Base-by-base conservation (phyloP, 2,113 vertebrate genomes). In the Podilymbus podiceps region DNA sequence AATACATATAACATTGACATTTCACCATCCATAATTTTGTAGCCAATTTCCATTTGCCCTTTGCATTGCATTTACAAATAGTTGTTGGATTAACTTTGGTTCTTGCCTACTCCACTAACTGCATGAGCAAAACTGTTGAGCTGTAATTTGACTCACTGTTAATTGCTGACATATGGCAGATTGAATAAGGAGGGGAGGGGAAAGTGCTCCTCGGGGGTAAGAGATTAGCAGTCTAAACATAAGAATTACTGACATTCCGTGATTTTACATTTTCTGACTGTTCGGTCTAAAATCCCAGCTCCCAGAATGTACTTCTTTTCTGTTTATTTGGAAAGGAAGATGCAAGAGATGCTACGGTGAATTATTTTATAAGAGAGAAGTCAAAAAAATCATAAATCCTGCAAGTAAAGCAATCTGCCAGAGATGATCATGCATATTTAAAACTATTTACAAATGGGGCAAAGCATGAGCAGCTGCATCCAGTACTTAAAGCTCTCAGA, bases 121-220 rank as follows among this genome's bases (percentile, higher is more conserved):
- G 66, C 75, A 52, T 80, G 93, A 93, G 52, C 47, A 93, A 82
- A 96, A 79, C 75, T 52, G 60, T 35, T 93, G 88, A 90, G 79
- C 85, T 94, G 68, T 63, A 94, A 95, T 96, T 96, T 86, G 59
- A 90, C 85, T 93, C 82, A 92, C 83, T 89, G 84, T 47, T 96
- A 95, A 96, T 91, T 97, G 89, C 91, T 96, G 91, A 85, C 93
- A 95, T 95, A 96, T 92, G 94, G 93, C 56, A 94, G 80, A 84
- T 50, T 89, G 90, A 95, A 81, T 89, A 89, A 90, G 28, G 24
- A 95, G 40, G 22, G 59, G 49, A 93, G 33, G 35, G 12, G 88
- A 92, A 84, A 92, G 72, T 63, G 83, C 63, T 94, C 90, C 88
- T 96, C 68, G 60, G 75, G 75, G 31, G 67, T 81, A 86, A 93